Base-by-base conservation (phyloP, 2,888 invertebrate genomes). In the Cryptocephalus primarius region DNA sequence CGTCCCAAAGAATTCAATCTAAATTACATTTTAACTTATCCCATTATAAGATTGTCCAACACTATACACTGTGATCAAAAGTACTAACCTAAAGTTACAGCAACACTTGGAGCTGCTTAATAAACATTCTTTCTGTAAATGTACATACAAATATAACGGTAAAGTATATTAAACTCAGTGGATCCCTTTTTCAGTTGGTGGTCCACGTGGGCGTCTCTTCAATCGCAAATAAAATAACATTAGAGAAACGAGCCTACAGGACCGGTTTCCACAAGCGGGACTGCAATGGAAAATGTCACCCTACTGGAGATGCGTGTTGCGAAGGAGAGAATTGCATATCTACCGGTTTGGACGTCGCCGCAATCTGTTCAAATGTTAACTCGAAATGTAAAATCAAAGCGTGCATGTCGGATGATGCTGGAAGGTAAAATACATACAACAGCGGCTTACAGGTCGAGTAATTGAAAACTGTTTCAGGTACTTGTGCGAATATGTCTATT, bases 401-500 rank as follows among this genome's bases (percentile, higher is more conserved):
- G 2, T 36, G 36, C 12, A n/a, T 12, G 12, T 36, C 36, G 3
- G 12, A 12, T 36, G 36, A 36, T 36, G 36, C 36, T 11, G 36
- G 36, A 36, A 11, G n/a, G 36, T 36, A 36, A 4, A 22, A 22
- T 6, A 22, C 6, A 22, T 6, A 22, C 22, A 22, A 22, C n/a
- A n/a, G n/a, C 22, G 22, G 22, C 22, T 22, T 22, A 22, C 22
- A 22, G 6, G 22, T 22, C 2, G 22, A 4, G 22, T 2, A 22
- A 2, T 22, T 22, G 22, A 22, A 22, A 22, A 22, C 31, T 48
- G 10, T 53, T 74, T 12, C 66, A 81, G 86, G 67, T 91, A 82
- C 65, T 71, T 90, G 3, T 91, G 90, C 66, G 90, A 89, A 68
- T 91, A 83, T 68, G 84, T 79, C 44, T 90, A 82, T 71, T 89